A percentile compares a stretch with the other conserved stretches of the same genome.
phyloP scores from a whole-genome alignment of 2,113 vertebrate genomes.

The Rallus limicola region DNA sequence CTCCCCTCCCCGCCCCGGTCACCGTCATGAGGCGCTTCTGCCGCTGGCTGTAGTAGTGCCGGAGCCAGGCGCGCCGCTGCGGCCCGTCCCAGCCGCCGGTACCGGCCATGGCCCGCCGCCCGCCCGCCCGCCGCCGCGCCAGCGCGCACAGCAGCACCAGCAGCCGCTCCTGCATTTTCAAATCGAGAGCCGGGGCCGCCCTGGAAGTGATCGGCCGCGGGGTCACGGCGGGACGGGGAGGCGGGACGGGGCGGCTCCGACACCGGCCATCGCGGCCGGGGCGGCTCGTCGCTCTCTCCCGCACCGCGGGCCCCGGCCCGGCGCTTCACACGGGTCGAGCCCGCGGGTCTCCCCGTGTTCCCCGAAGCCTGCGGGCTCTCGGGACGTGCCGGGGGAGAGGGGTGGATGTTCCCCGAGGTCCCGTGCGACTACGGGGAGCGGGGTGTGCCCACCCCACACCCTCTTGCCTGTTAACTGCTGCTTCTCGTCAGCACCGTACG shows the following conservation, averaged over 20 bases:
- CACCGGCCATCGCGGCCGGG: no score
- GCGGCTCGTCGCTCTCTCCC: no score
- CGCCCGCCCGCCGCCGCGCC: slow-evolving; percentile 75
- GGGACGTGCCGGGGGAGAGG: no score
- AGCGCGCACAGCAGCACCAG: slow-evolving; percentile 77
- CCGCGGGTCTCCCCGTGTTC: no score
- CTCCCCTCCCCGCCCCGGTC: background rate
- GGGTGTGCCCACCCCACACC: no score
- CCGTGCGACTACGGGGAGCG: no score
- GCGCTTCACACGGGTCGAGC: no score
- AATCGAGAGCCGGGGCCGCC: slow-evolving; percentile 40
- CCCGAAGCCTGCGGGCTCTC: no score
- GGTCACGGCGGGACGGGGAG: background rate
- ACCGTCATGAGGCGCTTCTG: slow-evolving; percentile 82
- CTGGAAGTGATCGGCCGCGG: background rate
- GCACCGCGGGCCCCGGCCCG: no score
- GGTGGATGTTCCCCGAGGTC: no score
- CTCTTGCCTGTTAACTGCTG: no score
- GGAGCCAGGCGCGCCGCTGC: slow-evolving; percentile 75
- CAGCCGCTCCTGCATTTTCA: slow-evolving; percentile 42
- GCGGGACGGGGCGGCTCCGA: background rate
- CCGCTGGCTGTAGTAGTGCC: slow-evolving; percentile 82
- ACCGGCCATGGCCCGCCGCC: slow-evolving; percentile 43
- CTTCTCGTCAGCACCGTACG: no score
- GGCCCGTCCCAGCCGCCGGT: slow-evolving; percentile 66